Percentiles rank a stretch among this genome's conserved stretches.
Evolutionary conservation across 2,797 vertebrate genomes (phyloP).

Genomic region (Varecia variegata): DNA sequence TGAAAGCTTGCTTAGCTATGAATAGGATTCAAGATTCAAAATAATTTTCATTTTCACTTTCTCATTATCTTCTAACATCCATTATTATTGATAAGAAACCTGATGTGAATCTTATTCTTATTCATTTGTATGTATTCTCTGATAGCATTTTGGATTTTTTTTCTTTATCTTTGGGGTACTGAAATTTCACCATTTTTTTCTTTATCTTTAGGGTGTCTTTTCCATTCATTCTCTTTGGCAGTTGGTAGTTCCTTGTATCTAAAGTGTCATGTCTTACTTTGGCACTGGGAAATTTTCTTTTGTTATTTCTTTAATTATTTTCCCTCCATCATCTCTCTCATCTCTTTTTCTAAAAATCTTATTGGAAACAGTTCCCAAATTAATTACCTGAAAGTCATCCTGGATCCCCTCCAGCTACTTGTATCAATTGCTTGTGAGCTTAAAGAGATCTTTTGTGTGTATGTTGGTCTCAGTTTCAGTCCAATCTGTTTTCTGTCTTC

Average conservation of each 20-base stretch:
- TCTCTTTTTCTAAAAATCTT: background rate
- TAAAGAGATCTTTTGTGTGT: background rate
- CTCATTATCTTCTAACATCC: background rate
- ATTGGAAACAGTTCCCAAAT: background rate
- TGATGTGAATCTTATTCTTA: background rate
- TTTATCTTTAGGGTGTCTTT: background rate
- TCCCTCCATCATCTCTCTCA: background rate
- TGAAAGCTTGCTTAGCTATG: background rate
- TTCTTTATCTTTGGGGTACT: background rate
- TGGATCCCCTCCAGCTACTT: background rate
- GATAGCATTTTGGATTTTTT: background rate
- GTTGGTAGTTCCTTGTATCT: background rate
- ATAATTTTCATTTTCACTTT: background rate
- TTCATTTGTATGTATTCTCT: background rate
- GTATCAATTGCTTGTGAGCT: conserved; percentile 7
- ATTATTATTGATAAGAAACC: background rate
- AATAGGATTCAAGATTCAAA: background rate
- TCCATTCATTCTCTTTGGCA: background rate
- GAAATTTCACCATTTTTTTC: background rate
- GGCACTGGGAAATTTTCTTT: background rate
- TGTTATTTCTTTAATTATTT: background rate
- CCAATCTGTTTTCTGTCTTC: conserved; percentile 18
- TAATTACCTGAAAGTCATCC: background rate
- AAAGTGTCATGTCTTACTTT: background rate
- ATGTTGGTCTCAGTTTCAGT: background rate